Base-by-base conservation (phyloP, 1,140 invertebrate species). In the Drosophila ogumai region DNA sequence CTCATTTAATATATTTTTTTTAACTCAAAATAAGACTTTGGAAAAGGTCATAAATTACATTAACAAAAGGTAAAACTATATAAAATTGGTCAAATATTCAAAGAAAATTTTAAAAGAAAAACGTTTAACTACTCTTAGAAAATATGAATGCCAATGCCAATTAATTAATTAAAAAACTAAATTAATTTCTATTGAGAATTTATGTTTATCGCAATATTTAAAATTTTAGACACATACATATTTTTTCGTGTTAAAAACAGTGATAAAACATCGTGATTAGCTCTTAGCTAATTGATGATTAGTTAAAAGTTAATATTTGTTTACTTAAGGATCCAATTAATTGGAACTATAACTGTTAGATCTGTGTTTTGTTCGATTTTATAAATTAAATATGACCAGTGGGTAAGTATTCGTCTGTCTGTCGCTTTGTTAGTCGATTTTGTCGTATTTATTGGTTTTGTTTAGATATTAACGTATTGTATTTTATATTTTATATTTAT, bases 331-430 rank as follows among this genome's bases (percentile, higher is more conserved):
- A 52, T 19, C 19, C 10, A 19, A 22, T 52, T 34, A 6, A 34
- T 3, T 13, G 22, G 3, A 22, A 54, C 19, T 15, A 36, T 36
- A 22, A 54, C 17, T 15, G 6, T 34, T 54, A 54, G 17, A 54
- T 15, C 3, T 36, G 32, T 36, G n/a, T 54, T 22, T 54, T 36
- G 3, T 36, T 54, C 12, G 12, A 4, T 22, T 22, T 54, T 15
- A 22, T 36, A 22, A 36, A 54, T 36, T 36, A 22, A 54, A 52
- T 34, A 34, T 52, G 17, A 19, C 17, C 34, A 34, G 31, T 34
- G 50, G 50, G 50, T 54, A 54, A 54, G 50, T 54, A 54, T 19
- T 36, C 10, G 32, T 36, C 32, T 36, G 6, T 52, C 17, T 52
- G 10, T 52, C n/a, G 49, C 28, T 52, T 34, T 12, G 28, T 34